Evolutionary conservation across 2,888 invertebrate species (phyloP).

Genomic region (Mesorhabditis sp.): DNA sequence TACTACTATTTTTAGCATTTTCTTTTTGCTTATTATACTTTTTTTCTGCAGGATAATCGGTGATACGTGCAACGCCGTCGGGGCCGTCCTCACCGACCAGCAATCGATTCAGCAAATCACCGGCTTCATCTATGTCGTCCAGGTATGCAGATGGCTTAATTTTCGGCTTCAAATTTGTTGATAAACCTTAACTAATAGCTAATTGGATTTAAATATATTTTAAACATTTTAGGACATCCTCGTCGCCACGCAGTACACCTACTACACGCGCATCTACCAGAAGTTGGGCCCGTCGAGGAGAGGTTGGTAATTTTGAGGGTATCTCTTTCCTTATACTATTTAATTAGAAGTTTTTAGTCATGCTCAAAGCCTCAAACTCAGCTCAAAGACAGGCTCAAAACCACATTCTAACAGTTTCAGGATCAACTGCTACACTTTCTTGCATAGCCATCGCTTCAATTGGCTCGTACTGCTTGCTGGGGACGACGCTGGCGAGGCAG

Average conservation of each 20-base stretch:
- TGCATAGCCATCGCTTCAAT: neutral
- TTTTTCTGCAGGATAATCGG: slow-evolving; percentile 47
- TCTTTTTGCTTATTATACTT: no score
- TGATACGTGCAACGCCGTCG: slow-evolving; percentile 58
- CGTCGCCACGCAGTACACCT: slow-evolving; percentile 29
- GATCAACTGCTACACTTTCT: neutral
- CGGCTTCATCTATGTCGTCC: slow-evolving; percentile 39
- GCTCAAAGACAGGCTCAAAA: no score
- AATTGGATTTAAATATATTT: no score
- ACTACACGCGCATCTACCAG: slow-evolving; percentile 32
- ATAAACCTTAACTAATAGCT: neutral
- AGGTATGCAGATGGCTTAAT: neutral
- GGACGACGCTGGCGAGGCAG: neutral
- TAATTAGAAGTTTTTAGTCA: neutral
- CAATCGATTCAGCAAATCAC: slow-evolving; percentile 40
- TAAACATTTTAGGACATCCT: slow-evolving; percentile 23
- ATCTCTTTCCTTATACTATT: neutral
- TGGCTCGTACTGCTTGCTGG: neutral
- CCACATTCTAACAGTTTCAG: neutral
- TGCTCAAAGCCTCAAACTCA: neutral
- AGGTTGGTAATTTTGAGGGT: slow-evolving; percentile 19
- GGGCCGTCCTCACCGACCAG: slow-evolving; percentile 57
- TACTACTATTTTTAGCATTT: no score
- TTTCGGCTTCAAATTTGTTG: neutral
- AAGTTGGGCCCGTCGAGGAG: slow-evolving; percentile 14